Evolutionary conservation across 2,113 vertebrate genomes (phyloP).

Genomic region (Psammodynastes pulverulentus): DNA sequence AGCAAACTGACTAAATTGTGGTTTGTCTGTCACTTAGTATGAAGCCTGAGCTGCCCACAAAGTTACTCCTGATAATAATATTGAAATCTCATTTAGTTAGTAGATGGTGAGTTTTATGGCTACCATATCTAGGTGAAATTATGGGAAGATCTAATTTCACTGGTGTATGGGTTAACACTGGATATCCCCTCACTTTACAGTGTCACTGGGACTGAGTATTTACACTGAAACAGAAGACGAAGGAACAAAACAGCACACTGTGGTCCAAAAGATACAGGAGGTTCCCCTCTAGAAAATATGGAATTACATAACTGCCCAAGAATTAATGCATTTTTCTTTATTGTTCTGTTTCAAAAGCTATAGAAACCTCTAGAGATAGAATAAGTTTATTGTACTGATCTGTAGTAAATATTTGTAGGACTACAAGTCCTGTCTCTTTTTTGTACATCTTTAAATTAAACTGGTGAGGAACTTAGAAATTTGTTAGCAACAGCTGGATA

Average conservation of each 20-base stretch:
- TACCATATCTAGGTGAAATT: not conserved
- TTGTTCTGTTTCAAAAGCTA: not conserved
- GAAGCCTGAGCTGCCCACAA: not conserved
- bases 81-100: not conserved
- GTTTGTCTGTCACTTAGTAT: not conserved
- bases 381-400: not conserved
- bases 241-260: not conserved
- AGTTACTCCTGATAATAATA: not conserved
- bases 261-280: not conserved
- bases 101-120: not conserved
- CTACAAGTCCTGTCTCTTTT: not conserved
- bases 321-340: not conserved
- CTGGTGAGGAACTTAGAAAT: not conserved
- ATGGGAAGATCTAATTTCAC: not conserved
- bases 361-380: not conserved
- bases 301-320: not conserved
- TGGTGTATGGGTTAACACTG: not conserved
- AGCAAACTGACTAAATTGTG: not conserved
- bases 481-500: not conserved
- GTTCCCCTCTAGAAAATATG: not conserved
- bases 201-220: not conserved
- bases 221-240: not conserved
- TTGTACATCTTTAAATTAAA: not conserved
- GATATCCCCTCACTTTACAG: not conserved
- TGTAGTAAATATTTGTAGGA: not conserved